Conservation (phyloP, 2,888 invertebrate species). For the Polydesmus complanatus region DNA sequence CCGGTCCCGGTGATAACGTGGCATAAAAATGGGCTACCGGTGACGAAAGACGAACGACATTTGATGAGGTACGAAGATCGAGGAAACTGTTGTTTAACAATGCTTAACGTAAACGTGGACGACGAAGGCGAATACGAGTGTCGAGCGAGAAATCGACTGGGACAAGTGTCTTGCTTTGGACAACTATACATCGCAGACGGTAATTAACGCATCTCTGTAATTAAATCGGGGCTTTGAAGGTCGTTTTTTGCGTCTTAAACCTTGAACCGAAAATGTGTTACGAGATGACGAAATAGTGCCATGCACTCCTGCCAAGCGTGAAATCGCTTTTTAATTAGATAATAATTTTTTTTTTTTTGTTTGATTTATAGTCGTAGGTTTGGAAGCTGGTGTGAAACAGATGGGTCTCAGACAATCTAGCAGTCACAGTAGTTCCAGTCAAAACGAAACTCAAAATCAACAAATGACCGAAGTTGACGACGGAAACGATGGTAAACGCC, state of each 20-base stretch:
- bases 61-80: neutral
- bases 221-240: too few species aligned
- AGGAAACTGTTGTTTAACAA: conserved; percentile 3
- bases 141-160: conserved; percentile 13
- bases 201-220: too few species aligned
- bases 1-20: conserved; percentile 7
- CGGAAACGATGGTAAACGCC: neutral
- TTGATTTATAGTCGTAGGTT: neutral
- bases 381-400: neutral
- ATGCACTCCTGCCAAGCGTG: too few species aligned
- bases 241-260: neutral
- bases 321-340: too few species aligned
- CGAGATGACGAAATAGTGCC: neutral
- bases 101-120: conserved; percentile 2
- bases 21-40: conserved; percentile 9
- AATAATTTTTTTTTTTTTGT: too few species aligned
- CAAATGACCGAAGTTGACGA: neutral
- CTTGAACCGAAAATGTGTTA: neutral
- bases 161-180: conserved; percentile 18
- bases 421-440: neutral
- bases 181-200: conserved; percentile 6
- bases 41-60: neutral
- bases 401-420: neutral
- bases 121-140: conserved; percentile 19
- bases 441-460: neutral